A percentile compares a stretch with the other conserved stretches of the same genome.
Evolutionary conservation across 2,888 invertebrate species (phyloP).

Genomic region (Rotaria sp.): DNA sequence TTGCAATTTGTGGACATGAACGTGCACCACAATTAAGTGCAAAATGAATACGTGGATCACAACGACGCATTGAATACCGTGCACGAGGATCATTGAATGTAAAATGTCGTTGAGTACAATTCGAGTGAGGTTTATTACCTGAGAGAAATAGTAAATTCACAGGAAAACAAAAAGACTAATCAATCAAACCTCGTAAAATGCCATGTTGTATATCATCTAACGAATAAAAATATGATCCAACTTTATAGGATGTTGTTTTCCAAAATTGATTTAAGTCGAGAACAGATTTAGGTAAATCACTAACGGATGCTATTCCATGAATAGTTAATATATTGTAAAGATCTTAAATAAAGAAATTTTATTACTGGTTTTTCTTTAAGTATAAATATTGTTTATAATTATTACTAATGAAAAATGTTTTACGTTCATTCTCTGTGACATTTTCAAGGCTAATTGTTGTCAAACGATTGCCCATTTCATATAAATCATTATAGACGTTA

Average conservation of each 20-base stretch:
- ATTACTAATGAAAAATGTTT: constrained; percentile 21
- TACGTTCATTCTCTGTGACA: constrained; percentile 20
- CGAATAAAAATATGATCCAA: constrained; percentile 50
- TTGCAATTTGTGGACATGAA: constrained; percentile 35
- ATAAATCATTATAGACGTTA: constrained; percentile 12
- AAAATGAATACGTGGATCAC: constrained; percentile 56
- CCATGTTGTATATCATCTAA: constrained; percentile 57
- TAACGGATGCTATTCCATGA: constrained; percentile 49
- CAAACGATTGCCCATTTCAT: neutral
- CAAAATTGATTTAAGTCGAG: constrained; percentile 55
- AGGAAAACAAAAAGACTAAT: too few relatives aligned
- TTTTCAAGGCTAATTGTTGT: constrained; percentile 24
- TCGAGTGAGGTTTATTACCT: constrained; percentile 54
- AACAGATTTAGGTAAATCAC: constrained; percentile 49
- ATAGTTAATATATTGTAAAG: constrained; percentile 55
- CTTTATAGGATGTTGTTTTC: constrained; percentile 53
- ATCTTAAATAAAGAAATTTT: constrained; percentile 42
- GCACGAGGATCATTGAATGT: constrained; percentile 48
- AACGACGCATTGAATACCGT: constrained; percentile 46
- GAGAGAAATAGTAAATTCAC: neutral
- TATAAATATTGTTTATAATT: neutral
- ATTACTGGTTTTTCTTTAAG: neutral
- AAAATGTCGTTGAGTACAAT: constrained; percentile 49
- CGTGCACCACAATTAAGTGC: constrained; percentile 56
- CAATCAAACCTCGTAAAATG: constrained; percentile 50